Percentiles rank a stretch among this genome's conserved stretches.
Conservation (phyloP, 2,113 vertebrate species). For the Progne subis region DNA sequence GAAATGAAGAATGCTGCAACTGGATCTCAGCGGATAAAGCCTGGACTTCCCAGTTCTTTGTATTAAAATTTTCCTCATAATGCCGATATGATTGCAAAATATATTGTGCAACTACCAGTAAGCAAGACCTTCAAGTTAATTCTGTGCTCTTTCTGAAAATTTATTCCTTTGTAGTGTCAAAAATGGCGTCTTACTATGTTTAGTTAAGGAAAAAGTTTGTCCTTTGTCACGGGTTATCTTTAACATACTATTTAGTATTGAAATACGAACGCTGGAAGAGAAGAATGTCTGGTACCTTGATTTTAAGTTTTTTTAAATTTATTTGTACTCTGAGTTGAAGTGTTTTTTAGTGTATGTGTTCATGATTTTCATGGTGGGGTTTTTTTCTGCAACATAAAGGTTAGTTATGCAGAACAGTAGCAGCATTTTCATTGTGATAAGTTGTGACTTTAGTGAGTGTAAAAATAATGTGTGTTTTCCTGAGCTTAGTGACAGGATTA, state of each 20-base stretch:
- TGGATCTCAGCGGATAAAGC: background rate
- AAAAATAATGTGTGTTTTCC: conserved; percentile 11
- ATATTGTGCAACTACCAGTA: background rate
- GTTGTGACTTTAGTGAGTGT: background rate
- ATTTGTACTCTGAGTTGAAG: background rate
- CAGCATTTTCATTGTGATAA: background rate
- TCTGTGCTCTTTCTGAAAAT: background rate
- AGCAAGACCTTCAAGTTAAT: background rate
- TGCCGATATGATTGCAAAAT: background rate
- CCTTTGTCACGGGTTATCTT: background rate
- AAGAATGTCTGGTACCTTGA: background rate
- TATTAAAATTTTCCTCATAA: background rate
- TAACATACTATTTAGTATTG: background rate
- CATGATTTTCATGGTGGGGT: rapidly evolving
- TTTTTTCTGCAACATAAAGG: background rate
- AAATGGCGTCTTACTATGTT: background rate
- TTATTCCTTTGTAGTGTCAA: background rate
- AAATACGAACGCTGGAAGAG: background rate
- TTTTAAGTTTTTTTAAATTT: background rate
- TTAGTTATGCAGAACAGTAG: background rate
- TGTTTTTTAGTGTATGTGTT: background rate
- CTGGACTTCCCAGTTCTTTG: background rate
- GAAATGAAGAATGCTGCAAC: background rate
- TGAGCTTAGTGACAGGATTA: conserved; percentile 50
- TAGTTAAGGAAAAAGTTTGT: background rate